Evolutionary conservation across 2,888 invertebrate species (phyloP).

Genomic region (Imbricaverruca yamaguchii): DNA sequence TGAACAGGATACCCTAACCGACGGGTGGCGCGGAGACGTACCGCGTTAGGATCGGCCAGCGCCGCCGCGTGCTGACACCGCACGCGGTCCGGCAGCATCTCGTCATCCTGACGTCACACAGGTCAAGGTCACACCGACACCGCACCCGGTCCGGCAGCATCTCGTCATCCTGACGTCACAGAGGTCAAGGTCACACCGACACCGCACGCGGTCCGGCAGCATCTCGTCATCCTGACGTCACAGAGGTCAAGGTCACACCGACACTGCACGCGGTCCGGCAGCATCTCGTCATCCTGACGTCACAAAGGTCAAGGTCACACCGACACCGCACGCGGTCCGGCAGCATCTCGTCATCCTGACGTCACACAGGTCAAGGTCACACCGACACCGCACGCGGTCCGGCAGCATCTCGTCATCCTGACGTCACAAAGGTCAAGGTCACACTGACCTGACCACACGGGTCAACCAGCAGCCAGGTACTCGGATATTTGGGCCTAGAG

Average conservation of each 20-base stretch:
- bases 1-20: too few species aligned
- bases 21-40: neutral
- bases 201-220: neutral
- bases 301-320: conserved; percentile 22
- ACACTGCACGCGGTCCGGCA: conserved; percentile 51
- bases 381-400: conserved; percentile 39
- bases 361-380: conserved; percentile 47
- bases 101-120: conserved; percentile 41
- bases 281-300: conserved; percentile 63
- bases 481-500: too few species aligned
- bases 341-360: conserved; percentile 37
- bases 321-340: neutral
- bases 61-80: neutral
- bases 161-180: conserved; percentile 55
- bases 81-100: neutral
- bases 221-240: conserved; percentile 40
- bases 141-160: conserved; percentile 58
- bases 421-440: conserved; percentile 37
- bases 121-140: conserved; percentile 53
- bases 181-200: conserved; percentile 5
- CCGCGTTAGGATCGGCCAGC: neutral
- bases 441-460: too few species aligned
- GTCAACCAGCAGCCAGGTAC: too few species aligned
- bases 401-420: conserved; percentile 36
- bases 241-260: conserved; percentile 52